Base-by-base conservation (phyloP, 2,797 vertebrate species). In the Spinus olivaceus region DNA sequence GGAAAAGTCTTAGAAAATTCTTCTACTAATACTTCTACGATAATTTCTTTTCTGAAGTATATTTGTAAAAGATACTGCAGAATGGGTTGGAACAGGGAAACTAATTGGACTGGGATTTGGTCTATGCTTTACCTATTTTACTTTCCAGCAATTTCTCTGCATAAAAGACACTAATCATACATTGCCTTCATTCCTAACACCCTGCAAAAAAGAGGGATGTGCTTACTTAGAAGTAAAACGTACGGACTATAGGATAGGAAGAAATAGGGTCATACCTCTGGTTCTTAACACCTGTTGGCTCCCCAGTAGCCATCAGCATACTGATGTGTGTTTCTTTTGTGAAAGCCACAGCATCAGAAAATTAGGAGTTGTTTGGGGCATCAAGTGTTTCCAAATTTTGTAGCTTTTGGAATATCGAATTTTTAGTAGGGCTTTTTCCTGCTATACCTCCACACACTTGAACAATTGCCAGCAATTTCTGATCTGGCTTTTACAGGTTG, bases 111-210 rank as follows among this genome's bases (percentile, higher is more conserved):
- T 60, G 22, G 0, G 6, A 16, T 60, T 90, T 61, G 4, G 21
- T 57, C 30, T 81, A 12, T 35, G 21, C 12, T 93, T 81, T 88
- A 39, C 46, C 25, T 84, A 17, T 14, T 78, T 30, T 4, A 35
- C 5, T 92, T 91, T 76, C 28, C 37, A 86, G 19, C 8, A 65
- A 79, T 44, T 78, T 71, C 9, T 76, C 24, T 76, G 24, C 7
- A 32, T 79, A 50, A 27, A 86, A 42, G 9, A 28, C 10, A 10
- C 24, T n/a, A 50, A 84, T 50, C 24, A 69, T 19, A 54, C 59
- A n/a, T 11, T 72, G 41, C 7, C 21, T 47, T 10, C 1, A 1
- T 30, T 32, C 2, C 9, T 47, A 33, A 61, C 0, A 1, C 4
- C 10, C 20, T 50, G n/a, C 12, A 59, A 72, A 54, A 74, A 49